A percentile compares a stretch with the other conserved stretches of the same genome.
phyloP scores from a whole-genome alignment of 2,113 vertebrate genomes.

The Butastur rufipennis region DNA sequence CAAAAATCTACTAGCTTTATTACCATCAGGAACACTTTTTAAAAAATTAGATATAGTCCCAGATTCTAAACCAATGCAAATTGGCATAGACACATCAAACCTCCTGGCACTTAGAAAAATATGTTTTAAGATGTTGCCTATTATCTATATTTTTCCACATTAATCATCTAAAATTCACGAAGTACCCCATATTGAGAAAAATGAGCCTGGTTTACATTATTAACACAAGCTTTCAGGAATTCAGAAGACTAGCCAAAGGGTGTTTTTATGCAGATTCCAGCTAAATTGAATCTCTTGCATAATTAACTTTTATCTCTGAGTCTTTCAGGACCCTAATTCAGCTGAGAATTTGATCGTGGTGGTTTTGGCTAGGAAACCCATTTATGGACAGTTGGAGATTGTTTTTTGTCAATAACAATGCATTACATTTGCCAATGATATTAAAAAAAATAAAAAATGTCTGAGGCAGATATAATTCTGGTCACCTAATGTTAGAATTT shows the following conservation, averaged over 20 bases:
- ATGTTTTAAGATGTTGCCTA: not conserved
- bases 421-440: not conserved
- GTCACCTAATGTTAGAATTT: not conserved
- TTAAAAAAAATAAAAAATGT: not conserved
- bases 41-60: not conserved
- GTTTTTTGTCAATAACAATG: not conserved
- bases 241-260: not conserved
- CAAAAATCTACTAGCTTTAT: not conserved
- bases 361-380: not conserved
- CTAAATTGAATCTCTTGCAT: not conserved
- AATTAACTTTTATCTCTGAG: not conserved
- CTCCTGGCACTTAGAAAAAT: not conserved
- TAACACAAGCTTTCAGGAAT: not conserved
- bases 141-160: not conserved
- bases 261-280: not conserved
- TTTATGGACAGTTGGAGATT: not conserved
- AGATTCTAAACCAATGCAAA: not conserved
- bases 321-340: not conserved
- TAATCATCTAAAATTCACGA: not conserved
- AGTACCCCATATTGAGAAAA: not conserved
- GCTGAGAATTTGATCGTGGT: not conserved
- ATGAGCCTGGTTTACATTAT: not conserved
- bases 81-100: not conserved
- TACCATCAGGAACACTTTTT: not conserved
- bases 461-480: not conserved